Evolutionary conservation across 2,113 vertebrate species (phyloP).

Genomic region (Bos taurus): DNA sequence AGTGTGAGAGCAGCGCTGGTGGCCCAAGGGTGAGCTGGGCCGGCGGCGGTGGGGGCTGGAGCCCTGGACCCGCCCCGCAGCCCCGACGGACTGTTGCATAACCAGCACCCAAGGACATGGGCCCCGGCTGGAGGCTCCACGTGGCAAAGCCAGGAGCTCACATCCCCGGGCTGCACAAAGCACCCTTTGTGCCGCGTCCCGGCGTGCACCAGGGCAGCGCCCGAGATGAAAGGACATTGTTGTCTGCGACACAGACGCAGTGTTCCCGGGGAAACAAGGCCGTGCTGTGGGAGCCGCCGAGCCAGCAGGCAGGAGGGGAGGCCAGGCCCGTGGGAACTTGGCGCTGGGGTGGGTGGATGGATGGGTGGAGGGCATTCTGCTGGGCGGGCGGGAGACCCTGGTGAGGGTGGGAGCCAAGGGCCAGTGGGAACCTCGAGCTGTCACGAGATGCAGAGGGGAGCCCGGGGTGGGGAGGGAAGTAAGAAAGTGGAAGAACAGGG

Average conservation of each 20-base stretch:
- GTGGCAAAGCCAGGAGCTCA: conserved; percentile 78
- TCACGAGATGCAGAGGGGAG: neutral
- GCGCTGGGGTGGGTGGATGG: neutral
- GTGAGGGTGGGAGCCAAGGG: neutral
- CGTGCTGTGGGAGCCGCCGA: conserved; percentile 35
- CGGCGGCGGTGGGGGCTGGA: rapidly evolving
- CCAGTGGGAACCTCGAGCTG: neutral
- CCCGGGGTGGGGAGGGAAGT: neutral
- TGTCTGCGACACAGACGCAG: conserved; percentile 72
- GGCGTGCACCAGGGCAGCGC: conserved; percentile 71
- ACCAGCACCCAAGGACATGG: conserved; percentile 78
- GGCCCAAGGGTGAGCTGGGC: conserved; percentile 9
- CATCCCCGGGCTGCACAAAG: conserved; percentile 76
- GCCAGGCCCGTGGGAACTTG: conserved; percentile 38
- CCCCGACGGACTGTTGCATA: conserved; percentile 63
- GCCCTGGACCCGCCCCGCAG: neutral
- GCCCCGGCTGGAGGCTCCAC: conserved; percentile 58
- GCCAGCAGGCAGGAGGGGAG: neutral
- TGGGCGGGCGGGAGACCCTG: neutral
- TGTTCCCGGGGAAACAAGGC: conserved; percentile 70
- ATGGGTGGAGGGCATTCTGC: neutral
- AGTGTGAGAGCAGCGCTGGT: rapidly evolving
- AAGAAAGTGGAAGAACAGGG: neutral
- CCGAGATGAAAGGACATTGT: conserved; percentile 81
- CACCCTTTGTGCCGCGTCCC: conserved; percentile 76